These are phyloP conservation scores for Silurus aristotelis DNA, from an alignment of 2,797 vertebrate genomes.

Conservation along the genomic window DNA sequence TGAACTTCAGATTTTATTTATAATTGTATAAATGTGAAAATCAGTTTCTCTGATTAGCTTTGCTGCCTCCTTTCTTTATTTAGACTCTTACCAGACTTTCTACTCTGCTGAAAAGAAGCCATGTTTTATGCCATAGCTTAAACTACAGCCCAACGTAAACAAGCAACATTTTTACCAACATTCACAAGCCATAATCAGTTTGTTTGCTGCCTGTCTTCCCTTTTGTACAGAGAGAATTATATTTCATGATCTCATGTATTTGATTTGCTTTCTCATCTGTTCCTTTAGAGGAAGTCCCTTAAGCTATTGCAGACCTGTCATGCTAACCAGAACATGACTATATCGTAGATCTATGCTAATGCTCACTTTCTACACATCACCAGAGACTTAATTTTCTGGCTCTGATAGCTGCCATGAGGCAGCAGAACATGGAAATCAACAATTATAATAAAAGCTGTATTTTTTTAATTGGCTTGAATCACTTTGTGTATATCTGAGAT, in stretches of 20 bases:
- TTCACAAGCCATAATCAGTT: neutral
- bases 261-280: conserved; percentile 34
- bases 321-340: conserved; percentile 17
- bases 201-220: neutral
- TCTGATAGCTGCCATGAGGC: conserved; percentile 1
- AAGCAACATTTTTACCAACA: conserved; percentile 43
- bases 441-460: neutral
- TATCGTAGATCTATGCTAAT: neutral
- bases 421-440: neutral
- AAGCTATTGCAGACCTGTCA: conserved; percentile 21
- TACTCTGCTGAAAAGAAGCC: neutral
- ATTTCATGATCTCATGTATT: conserved; percentile 17
- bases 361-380: conserved; percentile 11
- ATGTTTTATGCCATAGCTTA: conserved; percentile 13
- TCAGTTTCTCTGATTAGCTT: neutral
- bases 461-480: neutral
- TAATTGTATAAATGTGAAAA: neutral
- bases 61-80: neutral
- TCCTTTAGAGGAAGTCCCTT: conserved; percentile 15
- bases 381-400: conserved; percentile 9
- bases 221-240: neutral
- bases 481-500: neutral
- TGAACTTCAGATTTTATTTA: neutral
- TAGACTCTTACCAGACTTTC: neutral
- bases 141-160: conserved; percentile 44